Percentiles rank a stretch among this genome's conserved stretches.
phyloP scores from a whole-genome alignment of 1,140 invertebrate species.

The Drosophila miranda region DNA sequence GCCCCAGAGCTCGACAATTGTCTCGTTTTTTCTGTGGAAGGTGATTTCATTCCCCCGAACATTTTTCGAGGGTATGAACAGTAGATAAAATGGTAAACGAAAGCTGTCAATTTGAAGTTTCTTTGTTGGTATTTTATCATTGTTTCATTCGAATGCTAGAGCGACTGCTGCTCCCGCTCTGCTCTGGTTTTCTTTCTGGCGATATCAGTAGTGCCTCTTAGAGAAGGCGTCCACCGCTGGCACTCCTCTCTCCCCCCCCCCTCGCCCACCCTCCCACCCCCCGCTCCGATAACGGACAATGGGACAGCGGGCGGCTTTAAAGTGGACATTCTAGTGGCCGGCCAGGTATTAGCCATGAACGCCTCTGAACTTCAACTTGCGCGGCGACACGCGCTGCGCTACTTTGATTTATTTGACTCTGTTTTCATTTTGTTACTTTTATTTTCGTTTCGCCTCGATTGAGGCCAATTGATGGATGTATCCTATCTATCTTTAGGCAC shows the following conservation, averaged over 20 bases:
- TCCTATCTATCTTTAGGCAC: slow-evolving; percentile 48
- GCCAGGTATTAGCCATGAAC: slow-evolving; percentile 57
- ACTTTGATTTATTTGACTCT: slow-evolving; percentile 35
- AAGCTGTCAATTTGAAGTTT: slow-evolving; percentile 78
- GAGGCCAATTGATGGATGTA: slow-evolving; percentile 60
- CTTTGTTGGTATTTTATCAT: slow-evolving; percentile 60
- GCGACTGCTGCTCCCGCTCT: slow-evolving; percentile 26
- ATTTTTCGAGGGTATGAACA: slow-evolving; percentile 22
- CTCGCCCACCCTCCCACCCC: no score
- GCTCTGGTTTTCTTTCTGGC: slow-evolving; percentile 25
- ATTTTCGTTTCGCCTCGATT: slow-evolving; percentile 21
- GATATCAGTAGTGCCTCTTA: slow-evolving; percentile 26
- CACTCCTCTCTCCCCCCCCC: neutral
- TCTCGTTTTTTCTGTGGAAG: slow-evolving; percentile 58
- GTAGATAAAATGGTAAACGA: slow-evolving; percentile 74
- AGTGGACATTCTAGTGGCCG: slow-evolving; percentile 71
- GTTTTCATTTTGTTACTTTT: slow-evolving; percentile 5
- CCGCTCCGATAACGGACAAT: slow-evolving; percentile 55
- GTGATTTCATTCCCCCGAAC: slow-evolving; percentile 65
- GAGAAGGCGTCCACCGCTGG: slow-evolving; percentile 16
- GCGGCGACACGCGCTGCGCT: slow-evolving; percentile 14
- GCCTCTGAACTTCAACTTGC: slow-evolving; percentile 67
- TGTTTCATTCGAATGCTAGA: slow-evolving; percentile 33
- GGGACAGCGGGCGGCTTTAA: slow-evolving; percentile 60
- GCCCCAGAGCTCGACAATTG: slow-evolving; percentile 62